Base-by-base conservation (phyloP, 2,888 invertebrate genomes). In the Shargacucullia verbasci region DNA sequence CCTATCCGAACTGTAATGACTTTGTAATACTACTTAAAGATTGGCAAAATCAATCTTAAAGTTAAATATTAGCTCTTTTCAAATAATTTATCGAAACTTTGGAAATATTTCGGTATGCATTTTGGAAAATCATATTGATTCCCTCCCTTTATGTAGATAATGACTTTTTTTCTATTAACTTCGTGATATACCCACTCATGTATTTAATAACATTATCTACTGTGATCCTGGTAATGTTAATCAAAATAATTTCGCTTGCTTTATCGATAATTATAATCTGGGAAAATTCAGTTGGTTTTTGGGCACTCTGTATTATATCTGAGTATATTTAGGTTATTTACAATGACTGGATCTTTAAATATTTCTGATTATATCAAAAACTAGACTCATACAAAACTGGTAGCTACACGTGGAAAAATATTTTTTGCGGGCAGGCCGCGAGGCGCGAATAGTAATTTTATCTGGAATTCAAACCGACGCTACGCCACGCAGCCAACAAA, bases 401-500 rank as follows among this genome's bases (percentile, higher is more conserved):
- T 45, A 55, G 49, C 43, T 43, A 38, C 38, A 45, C 45, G 71
- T 39, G 25, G 45, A 65, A 62, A 49, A 27, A 29, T 13, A 37
- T 58, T 57, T 65, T 61, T 59, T 47, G 12, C 35, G 35, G 12
- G 33, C 45, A 41, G 48, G 13, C 56, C 33, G 58, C 53, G 58
- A 59, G 45, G 58, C 74, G 64, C 52, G 52, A 67, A 67, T 67
- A 57, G 60, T 67, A 61, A 76, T 67, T 64, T 61, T 64, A 61
- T 76, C 54, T 43, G 40, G 43, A 67, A 75, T 71, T 63, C 55
- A 58, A 60, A 67, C 58, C 48, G 59, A 57, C 41, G 29, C 37
- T 48, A 58, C 48, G 45, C 48, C 48, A 58, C 48, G 45, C 48
- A 53, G 45, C 55, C 43, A 45, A 52, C 56, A 63, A 63, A 57